A percentile compares a stretch with the other conserved stretches of the same genome.
These are phyloP conservation scores for Chelonia mydas DNA, from an alignment of 2,797 vertebrate genomes.

Conservation along the genomic window DNA sequence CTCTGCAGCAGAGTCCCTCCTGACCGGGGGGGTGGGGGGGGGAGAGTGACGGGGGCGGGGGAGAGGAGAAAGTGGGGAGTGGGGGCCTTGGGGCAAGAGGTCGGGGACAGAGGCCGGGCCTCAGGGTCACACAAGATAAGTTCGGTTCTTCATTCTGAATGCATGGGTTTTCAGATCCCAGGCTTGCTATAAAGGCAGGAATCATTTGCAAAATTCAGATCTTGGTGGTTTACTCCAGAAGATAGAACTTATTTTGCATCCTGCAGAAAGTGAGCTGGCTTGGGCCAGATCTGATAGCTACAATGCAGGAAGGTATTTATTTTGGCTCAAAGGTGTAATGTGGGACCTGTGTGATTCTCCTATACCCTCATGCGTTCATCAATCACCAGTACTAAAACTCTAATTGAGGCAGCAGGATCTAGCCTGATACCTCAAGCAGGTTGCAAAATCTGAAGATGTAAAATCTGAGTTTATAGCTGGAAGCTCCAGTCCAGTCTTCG, in stretches of 20 bases:
- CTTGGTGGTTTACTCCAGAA: background rate
- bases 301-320: background rate
- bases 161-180: accelerated
- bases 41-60: too few species aligned
- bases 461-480: background rate
- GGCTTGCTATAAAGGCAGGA: background rate
- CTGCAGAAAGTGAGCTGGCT: background rate
- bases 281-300: background rate
- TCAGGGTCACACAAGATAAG: accelerated
- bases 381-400: background rate
- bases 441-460: background rate
- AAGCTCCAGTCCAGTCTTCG: background rate
- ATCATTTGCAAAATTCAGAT: background rate
- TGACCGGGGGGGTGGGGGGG: too few species aligned
- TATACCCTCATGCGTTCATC: background rate
- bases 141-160: background rate
- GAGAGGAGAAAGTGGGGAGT: too few species aligned
- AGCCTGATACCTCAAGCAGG: background rate
- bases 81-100: background rate
- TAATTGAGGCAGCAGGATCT: background rate
- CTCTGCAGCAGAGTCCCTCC: too few species aligned
- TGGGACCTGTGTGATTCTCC: background rate
- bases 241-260: background rate
- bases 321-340: background rate
- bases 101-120: too few species aligned